Percentiles rank a stretch among this genome's conserved stretches.
These are phyloP conservation scores for Nemoura dubitans DNA, from an alignment of 2,888 invertebrate genomes.

Conservation along the genomic window DNA sequence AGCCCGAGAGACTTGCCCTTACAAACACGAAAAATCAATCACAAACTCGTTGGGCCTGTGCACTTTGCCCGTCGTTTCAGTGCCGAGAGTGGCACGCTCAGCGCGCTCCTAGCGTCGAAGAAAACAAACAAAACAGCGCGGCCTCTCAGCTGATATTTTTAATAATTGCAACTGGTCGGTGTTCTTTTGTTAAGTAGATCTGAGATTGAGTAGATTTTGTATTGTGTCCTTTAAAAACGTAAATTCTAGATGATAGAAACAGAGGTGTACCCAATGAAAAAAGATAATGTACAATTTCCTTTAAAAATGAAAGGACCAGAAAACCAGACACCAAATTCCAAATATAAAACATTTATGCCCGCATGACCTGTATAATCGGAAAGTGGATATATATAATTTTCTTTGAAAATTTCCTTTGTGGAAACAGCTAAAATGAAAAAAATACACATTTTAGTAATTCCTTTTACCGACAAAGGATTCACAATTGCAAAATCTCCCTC, in stretches of 20 bases:
- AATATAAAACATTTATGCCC: neutral
- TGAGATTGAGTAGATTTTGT: no score
- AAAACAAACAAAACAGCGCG: neutral
- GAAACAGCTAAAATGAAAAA: neutral
- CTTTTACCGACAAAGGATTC: neutral
- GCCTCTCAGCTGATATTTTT: neutral
- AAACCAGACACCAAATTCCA: neutral
- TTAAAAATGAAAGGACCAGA: neutral
- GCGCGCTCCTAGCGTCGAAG: neutral
- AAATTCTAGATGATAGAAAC: no score
- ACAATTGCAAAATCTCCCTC: neutral
- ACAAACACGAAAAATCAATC: conserved; percentile 12
- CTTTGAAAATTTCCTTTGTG: neutral
- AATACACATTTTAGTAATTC: conserved; percentile 4
- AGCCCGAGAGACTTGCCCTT: neutral
- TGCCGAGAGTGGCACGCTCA: neutral
- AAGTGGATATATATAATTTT: neutral
- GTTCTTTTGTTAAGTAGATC: no score
- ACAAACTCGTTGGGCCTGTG: neutral
- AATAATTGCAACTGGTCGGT: neutral
- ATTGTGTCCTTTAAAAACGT: no score
- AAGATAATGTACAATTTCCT: neutral
- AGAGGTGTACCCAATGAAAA: no score
- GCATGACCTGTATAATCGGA: neutral
- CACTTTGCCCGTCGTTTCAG: neutral